phyloP scores from a whole-genome alignment of 2,113 vertebrate species.

The Antigone vipio region DNA sequence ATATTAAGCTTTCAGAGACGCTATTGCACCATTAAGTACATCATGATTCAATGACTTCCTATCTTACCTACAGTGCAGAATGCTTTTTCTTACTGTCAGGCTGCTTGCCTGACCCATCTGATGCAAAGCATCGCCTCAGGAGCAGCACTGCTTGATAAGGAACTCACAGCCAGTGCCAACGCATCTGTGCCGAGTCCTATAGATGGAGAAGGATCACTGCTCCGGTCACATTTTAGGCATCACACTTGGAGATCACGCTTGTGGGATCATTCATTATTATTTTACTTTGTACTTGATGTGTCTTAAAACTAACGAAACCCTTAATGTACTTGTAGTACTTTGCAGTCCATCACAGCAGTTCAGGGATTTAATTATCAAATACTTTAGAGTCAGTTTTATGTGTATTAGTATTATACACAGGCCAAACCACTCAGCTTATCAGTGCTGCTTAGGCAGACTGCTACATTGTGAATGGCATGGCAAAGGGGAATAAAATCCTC shows the following conservation, averaged over 20 bases:
- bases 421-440: constrained; percentile 24
- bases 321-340: background rate
- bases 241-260: background rate
- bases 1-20: background rate
- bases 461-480: background rate
- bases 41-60: background rate
- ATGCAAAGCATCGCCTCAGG: background rate
- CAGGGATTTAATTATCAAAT: constrained; percentile 39
- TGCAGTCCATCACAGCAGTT: background rate
- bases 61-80: background rate
- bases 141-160: background rate
- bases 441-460: background rate
- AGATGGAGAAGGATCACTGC: background rate
- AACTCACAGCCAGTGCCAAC: background rate
- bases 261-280: background rate
- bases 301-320: background rate
- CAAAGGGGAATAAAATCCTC: constrained; percentile 48
- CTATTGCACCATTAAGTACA: background rate
- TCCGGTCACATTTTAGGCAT: background rate
- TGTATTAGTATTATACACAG: background rate
- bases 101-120: background rate
- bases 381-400: background rate
- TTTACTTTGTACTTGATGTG: background rate
- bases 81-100: background rate
- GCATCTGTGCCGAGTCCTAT: background rate